Evolutionary conservation across 1,140 invertebrate species (phyloP).

Genomic region (Protaetia brevitarsis): DNA sequence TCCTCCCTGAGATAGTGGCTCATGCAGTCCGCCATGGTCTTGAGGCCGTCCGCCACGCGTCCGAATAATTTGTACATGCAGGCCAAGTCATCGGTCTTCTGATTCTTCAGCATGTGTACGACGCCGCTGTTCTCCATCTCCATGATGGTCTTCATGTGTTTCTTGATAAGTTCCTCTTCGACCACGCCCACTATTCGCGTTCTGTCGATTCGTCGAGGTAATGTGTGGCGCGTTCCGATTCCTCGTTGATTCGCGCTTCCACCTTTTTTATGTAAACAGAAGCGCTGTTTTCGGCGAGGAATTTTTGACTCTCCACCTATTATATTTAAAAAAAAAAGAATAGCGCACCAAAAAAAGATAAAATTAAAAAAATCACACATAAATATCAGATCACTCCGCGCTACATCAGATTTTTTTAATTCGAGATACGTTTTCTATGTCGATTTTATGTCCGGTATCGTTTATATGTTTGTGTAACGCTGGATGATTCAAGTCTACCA

Average conservation of each 20-base stretch:
- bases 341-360: conserved; percentile 9
- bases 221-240: conserved; percentile 94
- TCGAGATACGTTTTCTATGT: too few species aligned
- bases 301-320: conserved; percentile 98
- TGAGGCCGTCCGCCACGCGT: conserved; percentile 84
- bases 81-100: conserved; percentile 92
- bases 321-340: conserved; percentile 31
- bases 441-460: too few species aligned
- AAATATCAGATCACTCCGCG: too few species aligned
- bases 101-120: conserved; percentile 97
- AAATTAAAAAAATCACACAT: conserved; percentile 26
- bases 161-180: conserved; percentile 96
- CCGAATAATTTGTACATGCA: conserved; percentile 98
- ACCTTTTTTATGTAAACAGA: conserved; percentile 99
- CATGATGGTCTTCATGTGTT: conserved; percentile 99
- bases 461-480: too few species aligned
- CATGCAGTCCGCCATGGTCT: conserved; percentile 93
- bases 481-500: too few species aligned
- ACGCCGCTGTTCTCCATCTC: conserved; percentile 99
- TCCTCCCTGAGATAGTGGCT: conserved; percentile 92
- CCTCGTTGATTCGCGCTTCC: conserved; percentile 94
- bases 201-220: conserved; percentile 98
- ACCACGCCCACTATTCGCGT: conserved; percentile 92
- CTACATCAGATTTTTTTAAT: too few species aligned
- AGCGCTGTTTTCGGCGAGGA: conserved; percentile 96